phyloP scores from a whole-genome alignment of 2,797 vertebrate genomes.

The Sebastes cheni region DNA sequence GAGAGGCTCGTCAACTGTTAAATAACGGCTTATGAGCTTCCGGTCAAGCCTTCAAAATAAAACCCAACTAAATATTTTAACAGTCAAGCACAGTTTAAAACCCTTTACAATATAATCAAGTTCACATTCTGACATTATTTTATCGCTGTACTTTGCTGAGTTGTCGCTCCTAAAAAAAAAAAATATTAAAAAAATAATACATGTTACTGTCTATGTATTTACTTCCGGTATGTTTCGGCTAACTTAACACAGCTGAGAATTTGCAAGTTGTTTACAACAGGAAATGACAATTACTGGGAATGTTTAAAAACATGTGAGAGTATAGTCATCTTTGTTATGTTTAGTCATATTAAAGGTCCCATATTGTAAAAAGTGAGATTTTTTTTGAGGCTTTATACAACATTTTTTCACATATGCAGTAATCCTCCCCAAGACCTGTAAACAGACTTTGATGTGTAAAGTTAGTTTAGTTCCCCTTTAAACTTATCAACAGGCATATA shows the following conservation, averaged over 20 bases:
- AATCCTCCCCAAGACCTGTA: not conserved
- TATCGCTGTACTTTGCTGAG: not conserved
- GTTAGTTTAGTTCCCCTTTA: too few species aligned
- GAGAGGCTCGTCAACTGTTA: rapidly evolving
- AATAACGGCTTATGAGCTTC: not conserved
- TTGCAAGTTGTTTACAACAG: not conserved
- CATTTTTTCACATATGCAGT: too few species aligned
- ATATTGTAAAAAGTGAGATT: too few species aligned
- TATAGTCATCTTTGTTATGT: not conserved
- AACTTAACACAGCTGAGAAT: not conserved
- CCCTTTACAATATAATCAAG: not conserved
- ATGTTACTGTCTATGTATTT: not conserved
- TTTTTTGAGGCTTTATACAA: too few species aligned
- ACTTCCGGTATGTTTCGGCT: slow-evolving; percentile 1
- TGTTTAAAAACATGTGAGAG: not conserved
- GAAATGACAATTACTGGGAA: slow-evolving; percentile 4
- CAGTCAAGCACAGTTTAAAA: rapidly evolving
- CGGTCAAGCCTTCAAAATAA: slow-evolving; percentile 42
- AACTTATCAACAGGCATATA: too few species aligned
- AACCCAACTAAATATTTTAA: not conserved
- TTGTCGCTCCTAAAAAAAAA: not conserved
- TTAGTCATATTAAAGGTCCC: not conserved
- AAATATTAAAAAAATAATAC: too few species aligned
- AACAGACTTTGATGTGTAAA: not conserved
- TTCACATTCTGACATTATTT: rapidly evolving